Evolutionary conservation across 2,888 invertebrate species (phyloP).

Genomic region (Eupeodes luniger): DNA sequence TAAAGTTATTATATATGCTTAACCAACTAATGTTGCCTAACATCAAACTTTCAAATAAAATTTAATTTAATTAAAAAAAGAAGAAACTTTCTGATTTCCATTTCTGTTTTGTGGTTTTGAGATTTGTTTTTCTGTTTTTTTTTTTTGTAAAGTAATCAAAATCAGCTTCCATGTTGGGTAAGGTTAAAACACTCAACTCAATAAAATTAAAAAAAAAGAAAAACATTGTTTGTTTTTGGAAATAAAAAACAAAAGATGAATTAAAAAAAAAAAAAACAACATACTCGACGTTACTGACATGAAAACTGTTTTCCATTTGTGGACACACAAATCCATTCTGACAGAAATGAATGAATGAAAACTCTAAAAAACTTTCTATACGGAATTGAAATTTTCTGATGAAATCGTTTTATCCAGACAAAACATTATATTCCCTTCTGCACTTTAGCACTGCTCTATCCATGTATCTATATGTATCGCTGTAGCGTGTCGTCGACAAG

Average conservation of each 20-base stretch:
- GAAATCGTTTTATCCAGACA: constrained; percentile 24
- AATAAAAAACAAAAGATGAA: not conserved
- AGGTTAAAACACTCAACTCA: no score
- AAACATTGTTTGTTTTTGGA: not conserved
- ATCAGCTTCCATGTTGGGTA: no score
- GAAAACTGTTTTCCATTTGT: constrained; percentile 9
- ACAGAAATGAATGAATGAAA: not conserved
- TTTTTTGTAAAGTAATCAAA: not conserved
- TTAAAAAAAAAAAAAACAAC: not conserved
- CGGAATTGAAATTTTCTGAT: constrained; percentile 33
- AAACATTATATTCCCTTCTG: constrained; percentile 25
- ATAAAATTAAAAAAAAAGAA: not conserved
- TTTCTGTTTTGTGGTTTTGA: not conserved
- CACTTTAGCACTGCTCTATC: not conserved
- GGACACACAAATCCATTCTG: not conserved
- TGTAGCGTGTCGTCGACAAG: constrained; percentile 16
- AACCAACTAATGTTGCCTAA: no score
- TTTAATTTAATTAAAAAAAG: not conserved
- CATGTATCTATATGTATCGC: not conserved
- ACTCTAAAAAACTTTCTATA: constrained; percentile 23
- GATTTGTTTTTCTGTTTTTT: not conserved
- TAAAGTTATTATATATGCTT: no score
- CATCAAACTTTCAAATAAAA: not conserved
- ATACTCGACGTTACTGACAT: not conserved
- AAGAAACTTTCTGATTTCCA: not conserved